These are phyloP conservation scores for Hydrophis major DNA, from an alignment of 2,797 vertebrate genomes.

Conservation along the genomic window DNA sequence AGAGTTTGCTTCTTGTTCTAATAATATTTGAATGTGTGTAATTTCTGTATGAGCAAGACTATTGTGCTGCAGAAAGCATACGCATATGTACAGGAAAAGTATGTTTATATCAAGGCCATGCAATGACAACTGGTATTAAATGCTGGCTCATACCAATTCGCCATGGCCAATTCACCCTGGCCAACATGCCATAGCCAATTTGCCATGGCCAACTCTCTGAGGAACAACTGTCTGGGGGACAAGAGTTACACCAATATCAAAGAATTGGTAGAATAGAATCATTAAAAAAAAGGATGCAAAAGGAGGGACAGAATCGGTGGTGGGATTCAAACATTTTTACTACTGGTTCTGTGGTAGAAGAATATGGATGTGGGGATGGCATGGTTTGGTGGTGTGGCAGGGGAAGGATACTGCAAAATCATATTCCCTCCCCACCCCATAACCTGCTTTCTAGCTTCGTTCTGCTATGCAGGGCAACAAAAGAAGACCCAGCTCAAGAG, in stretches of 20 bases:
- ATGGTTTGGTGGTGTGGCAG: too few species aligned
- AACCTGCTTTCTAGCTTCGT: too few species aligned
- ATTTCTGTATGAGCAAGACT: not conserved
- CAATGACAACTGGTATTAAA: not conserved
- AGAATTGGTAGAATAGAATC: not conserved
- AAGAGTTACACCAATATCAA: not conserved
- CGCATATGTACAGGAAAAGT: not conserved
- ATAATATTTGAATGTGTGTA: not conserved
- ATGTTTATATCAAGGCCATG: not conserved
- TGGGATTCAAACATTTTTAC: too few species aligned
- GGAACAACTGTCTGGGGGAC: not conserved
- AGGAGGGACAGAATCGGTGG: not conserved
- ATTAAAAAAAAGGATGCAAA: not conserved
- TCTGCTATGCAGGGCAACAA: too few species aligned
- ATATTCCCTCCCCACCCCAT: too few species aligned
- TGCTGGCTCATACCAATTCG: not conserved
- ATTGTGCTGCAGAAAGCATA: not conserved
- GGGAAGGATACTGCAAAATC: too few species aligned
- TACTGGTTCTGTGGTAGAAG: too few species aligned
- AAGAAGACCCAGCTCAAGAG: too few species aligned
- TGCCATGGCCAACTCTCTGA: not conserved
- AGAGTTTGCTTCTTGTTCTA: not conserved
- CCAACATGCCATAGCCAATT: not conserved
- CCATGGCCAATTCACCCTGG: not conserved
- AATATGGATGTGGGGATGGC: too few species aligned